phyloP scores from a whole-genome alignment of 2,113 vertebrate species.

The Serinus canaria region DNA sequence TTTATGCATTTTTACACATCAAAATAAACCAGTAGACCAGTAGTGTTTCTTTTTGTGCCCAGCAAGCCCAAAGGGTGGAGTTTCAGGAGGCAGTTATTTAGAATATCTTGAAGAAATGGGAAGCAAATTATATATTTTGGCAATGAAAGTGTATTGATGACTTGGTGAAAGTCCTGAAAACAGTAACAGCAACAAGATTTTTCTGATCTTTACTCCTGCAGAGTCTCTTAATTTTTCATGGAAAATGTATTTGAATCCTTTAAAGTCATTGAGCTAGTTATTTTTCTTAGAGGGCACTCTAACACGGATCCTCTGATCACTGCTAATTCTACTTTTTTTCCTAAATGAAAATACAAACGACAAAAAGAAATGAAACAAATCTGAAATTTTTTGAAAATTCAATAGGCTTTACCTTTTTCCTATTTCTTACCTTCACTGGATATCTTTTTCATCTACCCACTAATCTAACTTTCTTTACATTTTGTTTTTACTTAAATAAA shows the following conservation, averaged over 20 bases:
- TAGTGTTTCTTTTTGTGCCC: background rate
- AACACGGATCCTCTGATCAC: constrained; percentile 26
- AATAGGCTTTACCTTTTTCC: background rate
- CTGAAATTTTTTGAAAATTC: constrained; percentile 44
- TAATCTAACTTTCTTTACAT: constrained; percentile 60
- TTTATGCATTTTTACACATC: background rate
- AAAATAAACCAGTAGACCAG: background rate
- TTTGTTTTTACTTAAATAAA: constrained; percentile 69
- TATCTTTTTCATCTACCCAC: constrained; percentile 44
- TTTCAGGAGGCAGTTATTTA: constrained; percentile 1
- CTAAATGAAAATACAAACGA: background rate
- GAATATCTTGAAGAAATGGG: background rate
- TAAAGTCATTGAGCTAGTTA: background rate
- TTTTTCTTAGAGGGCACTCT: background rate
- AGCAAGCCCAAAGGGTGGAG: background rate
- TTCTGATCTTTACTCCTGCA: background rate
- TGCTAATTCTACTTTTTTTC: background rate
- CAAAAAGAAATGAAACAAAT: constrained; percentile 7
- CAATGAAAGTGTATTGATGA: background rate
- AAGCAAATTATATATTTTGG: background rate
- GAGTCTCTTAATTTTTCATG: constrained; percentile 15
- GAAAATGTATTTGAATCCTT: constrained; percentile 3
- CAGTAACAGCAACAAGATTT: background rate
- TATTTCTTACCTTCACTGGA: constrained; percentile 3
- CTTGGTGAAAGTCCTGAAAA: background rate